These are phyloP conservation scores for Tupaia tana DNA, from an alignment of 2,113 vertebrate species.

Conservation along the genomic window DNA sequence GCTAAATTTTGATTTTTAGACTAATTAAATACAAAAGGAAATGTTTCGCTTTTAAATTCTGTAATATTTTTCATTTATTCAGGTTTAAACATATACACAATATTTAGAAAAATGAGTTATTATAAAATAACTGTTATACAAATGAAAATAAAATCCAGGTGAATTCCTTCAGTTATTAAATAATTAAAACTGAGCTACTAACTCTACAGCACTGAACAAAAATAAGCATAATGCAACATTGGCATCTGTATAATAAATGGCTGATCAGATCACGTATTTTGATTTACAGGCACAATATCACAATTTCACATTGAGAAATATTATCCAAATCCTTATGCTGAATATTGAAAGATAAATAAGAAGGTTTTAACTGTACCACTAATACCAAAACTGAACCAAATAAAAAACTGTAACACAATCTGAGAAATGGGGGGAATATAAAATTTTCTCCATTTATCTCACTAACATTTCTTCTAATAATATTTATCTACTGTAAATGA, in stretches of 20 bases:
- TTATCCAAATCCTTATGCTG: neutral
- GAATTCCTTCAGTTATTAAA: slow-evolving; percentile 42
- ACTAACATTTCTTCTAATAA: slow-evolving; percentile 21
- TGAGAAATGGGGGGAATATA: neutral
- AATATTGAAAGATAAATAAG: slow-evolving; percentile 39
- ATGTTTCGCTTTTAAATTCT: neutral
- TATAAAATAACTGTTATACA: neutral
- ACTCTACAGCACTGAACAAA: slow-evolving; percentile 25
- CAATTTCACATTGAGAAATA: neutral
- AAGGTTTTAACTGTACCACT: neutral
- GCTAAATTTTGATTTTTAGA: neutral
- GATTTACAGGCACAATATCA: slow-evolving; percentile 42
- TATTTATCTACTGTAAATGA: neutral
- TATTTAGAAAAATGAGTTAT: neutral
- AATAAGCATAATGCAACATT: slow-evolving; percentile 50
- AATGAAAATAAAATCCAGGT: neutral
- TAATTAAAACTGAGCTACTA: neutral
- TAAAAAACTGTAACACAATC: neutral
- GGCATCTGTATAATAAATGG: neutral
- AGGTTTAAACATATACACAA: neutral
- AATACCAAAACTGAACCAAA: slow-evolving; percentile 36
- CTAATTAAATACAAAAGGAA: neutral
- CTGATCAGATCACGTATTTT: neutral
- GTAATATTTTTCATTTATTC: neutral
- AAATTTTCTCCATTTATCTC: slow-evolving; percentile 34